Base-by-base conservation (phyloP, 2,113 vertebrate genomes). In the Channa argus region DNA sequence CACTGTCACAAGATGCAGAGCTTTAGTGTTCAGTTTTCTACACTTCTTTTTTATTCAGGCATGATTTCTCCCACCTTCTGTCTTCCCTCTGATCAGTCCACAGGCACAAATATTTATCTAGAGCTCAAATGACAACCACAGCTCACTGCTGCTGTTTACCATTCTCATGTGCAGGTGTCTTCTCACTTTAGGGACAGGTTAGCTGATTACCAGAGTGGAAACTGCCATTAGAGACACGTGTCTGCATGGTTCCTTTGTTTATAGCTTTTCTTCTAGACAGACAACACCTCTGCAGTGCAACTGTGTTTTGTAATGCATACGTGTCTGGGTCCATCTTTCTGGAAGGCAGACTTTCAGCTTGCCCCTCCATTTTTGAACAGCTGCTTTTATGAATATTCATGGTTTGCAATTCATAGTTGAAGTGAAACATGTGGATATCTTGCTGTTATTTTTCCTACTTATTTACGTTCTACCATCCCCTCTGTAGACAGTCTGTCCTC, bases 361-460 rank as follows among this genome's bases (percentile, higher is more conserved):
- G 49, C 11, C 58, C 74, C 54, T 63, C 65, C 53, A 44, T 56
- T 62, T 62, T 81, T 56, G 61, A 79, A 62, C 74, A 79, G 80
- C 62, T 76, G 39, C 68, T 73, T 9, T 24, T 45, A 12, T 83
- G 47, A 86, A 89, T 86, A 80, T 76, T 61, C 59, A 77, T 75
- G 34, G 1, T 39, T 60, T 61, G 3, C 44, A 37, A 8, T 64
- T 49, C 13, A 8, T 5, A 44, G 14, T n/a, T 70, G 41, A 50
- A 59, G 43, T 49, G 15, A 37, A 15, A 13, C 33, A 3, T 62
- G 14, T 44, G 45, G 13, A 65, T 65, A 50, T 62, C 37, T 54
- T 59, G 4, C 6, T 4, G 46, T 14, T 5, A 5, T 47, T 9
- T 24, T 24, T 24, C 1, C 24, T 24, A 24, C 24, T 24, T 24